Evolutionary conservation across 1,140 invertebrate genomes (phyloP).

Genomic region (Streblospio benedicti): DNA sequence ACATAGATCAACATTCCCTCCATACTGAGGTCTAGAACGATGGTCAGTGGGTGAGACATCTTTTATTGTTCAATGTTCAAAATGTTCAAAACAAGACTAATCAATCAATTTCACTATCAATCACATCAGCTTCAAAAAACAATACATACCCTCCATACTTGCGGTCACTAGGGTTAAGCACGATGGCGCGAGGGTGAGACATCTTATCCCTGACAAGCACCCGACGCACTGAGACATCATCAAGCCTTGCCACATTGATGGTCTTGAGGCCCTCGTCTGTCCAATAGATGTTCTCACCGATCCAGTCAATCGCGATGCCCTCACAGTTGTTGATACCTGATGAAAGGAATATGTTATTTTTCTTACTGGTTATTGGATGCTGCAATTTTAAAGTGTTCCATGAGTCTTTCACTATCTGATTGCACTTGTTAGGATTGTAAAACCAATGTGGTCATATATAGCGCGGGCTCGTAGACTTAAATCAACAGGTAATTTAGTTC

Average conservation of each 20-base stretch:
- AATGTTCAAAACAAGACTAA: too few relatives aligned
- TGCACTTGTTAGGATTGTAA: neutral
- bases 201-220: constrained; percentile 80
- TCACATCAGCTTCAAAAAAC: constrained; percentile 57
- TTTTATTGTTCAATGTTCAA: too few relatives aligned
- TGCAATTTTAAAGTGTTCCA: neutral
- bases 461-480: too few relatives aligned
- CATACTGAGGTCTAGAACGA: too few relatives aligned
- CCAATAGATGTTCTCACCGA: constrained; percentile 87
- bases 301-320: constrained; percentile 90
- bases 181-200: constrained; percentile 85
- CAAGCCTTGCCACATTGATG: constrained; percentile 57
- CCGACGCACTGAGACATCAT: constrained; percentile 56
- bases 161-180: constrained; percentile 45
- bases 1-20: too few relatives aligned
- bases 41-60: too few relatives aligned
- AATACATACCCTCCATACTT: neutral
- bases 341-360: too few relatives aligned
- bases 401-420: neutral
- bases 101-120: too few relatives aligned
- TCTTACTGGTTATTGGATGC: too few relatives aligned
- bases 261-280: constrained; percentile 59
- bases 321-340: constrained; percentile 61
- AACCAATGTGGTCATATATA: too few relatives aligned
- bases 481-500: too few relatives aligned